A percentile compares a stretch with the other conserved stretches of the same genome.
Conservation (phyloP, 35 echinoderm and acorn worm genomes). For the Ophioderma brevispina region DNA sequence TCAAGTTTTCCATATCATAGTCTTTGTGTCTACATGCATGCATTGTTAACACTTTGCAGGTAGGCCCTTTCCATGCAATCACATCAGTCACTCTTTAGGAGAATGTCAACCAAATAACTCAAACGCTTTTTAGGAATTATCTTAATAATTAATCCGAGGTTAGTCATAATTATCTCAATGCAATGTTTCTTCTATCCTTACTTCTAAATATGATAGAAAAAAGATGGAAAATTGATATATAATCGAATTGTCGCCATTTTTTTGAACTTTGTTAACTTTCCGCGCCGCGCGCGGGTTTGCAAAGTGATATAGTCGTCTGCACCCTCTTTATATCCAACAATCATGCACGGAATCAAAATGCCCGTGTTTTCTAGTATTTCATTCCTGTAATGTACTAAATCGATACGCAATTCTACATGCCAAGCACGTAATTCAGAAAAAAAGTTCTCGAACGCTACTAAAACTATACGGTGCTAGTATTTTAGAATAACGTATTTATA, state of each 20-base stretch:
- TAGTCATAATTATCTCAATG: no score
- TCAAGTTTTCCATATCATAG: not conserved
- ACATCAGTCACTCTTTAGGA: no score
- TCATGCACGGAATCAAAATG: conserved; percentile 4
- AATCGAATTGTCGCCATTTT: no score
- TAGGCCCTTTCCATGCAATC: not conserved
- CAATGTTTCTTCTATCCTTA: no score
- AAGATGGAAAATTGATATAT: no score
- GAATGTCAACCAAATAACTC: no score
- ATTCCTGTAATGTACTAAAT: not conserved
- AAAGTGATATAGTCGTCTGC: not conserved
- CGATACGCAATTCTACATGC: not conserved
- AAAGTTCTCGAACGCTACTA: not conserved
- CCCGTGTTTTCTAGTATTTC: not conserved
- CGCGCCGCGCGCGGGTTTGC: no score
- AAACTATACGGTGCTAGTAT: not conserved
- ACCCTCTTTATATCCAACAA: conserved; percentile 1
- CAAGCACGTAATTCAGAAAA: not conserved
- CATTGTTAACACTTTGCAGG: not conserved
- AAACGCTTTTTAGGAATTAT: no score
- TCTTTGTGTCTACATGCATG: not conserved
- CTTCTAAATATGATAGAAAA: no score
- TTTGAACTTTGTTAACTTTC: no score
- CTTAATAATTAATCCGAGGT: no score
- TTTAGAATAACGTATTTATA: not conserved